Evolutionary conservation across 2,797 vertebrate genomes (phyloP).

Genomic region (Australoheros facetus): DNA sequence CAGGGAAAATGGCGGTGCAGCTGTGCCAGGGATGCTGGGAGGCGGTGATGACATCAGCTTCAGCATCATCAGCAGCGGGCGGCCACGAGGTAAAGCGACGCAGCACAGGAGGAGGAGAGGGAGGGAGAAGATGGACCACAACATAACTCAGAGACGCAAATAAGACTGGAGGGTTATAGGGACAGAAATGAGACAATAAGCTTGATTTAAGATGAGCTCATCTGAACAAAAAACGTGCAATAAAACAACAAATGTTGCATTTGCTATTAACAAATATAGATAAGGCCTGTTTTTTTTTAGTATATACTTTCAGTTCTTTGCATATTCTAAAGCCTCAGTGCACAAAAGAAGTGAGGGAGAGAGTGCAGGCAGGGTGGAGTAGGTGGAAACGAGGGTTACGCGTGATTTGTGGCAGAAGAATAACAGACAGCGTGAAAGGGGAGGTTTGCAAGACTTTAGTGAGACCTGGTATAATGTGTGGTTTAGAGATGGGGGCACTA

Average conservation of each 20-base stretch:
- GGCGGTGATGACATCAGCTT: conserved; percentile 78
- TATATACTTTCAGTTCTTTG: no score
- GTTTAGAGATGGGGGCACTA: no score
- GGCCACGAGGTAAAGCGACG: conserved; percentile 52
- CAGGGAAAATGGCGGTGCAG: conserved; percentile 77
- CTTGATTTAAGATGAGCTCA: not conserved
- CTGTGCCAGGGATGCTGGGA: conserved; percentile 73
- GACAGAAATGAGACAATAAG: not conserved
- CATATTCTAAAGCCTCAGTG: not conserved
- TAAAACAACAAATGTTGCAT: not conserved
- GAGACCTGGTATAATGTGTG: no score
- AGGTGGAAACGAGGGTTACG: no score
- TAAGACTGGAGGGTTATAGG: not conserved
- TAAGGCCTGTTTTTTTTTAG: not conserved
- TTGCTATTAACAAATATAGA: not conserved
- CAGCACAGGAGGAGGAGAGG: conserved; percentile 28
- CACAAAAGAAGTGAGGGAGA: no score
- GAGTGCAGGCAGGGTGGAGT: no score
- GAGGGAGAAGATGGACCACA: not conserved
- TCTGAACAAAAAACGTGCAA: not conserved
- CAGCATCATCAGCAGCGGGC: conserved; percentile 70
- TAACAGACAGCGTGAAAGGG: no score
- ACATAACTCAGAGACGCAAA: conserved; percentile 4
- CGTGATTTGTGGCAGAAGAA: no score
- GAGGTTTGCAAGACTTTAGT: no score